Conservation (phyloP, 2,113 vertebrate species). For the Cynopterus brachyotis region DNA sequence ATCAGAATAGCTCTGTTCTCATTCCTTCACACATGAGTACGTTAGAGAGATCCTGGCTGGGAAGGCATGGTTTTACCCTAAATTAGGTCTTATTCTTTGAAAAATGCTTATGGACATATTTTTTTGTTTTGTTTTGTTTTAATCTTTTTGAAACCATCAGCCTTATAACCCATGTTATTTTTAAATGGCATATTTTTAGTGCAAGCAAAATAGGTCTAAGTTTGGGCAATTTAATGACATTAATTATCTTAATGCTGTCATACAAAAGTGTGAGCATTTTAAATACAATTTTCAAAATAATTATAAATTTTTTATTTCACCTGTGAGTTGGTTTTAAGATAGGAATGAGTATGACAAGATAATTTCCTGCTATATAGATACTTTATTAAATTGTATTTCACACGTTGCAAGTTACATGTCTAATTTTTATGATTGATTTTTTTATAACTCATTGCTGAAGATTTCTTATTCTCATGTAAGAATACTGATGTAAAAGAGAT, state of each 20-base stretch:
- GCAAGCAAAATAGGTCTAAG: neutral
- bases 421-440: neutral
- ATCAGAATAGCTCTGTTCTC: too few relatives aligned
- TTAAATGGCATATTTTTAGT: neutral
- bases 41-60: too few relatives aligned
- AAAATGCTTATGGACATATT: too few relatives aligned
- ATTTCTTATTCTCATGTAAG: conserved; percentile 1
- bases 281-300: neutral
- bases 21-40: too few relatives aligned
- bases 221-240: neutral
- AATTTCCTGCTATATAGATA: conserved; percentile 13
- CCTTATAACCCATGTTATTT: too few relatives aligned
- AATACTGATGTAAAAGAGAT: neutral
- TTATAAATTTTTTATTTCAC: conserved; percentile 1
- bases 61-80: too few relatives aligned
- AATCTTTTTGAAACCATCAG: too few relatives aligned
- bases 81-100: too few relatives aligned
- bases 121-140: too few relatives aligned
- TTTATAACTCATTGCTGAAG: neutral
- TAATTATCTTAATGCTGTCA: neutral
- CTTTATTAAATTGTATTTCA: conserved; percentile 15
- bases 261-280: neutral
- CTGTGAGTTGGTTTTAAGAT: neutral
- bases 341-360: neutral
- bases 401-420: neutral